These are phyloP conservation scores for human (Homo sapiens) DNA, from an alignment of 2,113 vertebrate species.

Conservation along the genomic window GRCh38 chr5:71012501-71013000, in stretches of 20 bases:
- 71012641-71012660: neutral
- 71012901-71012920: constrained; percentile 46
- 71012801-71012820: rapidly evolving
- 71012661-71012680: constrained; percentile 47
- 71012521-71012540: constrained; percentile 61
- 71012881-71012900: neutral
- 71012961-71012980: neutral
- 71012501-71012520: constrained; percentile 62
- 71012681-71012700: neutral
- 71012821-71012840: neutral
- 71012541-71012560: neutral
- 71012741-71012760: constrained; percentile 52
- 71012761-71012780: constrained; percentile 2
- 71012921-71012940: neutral
- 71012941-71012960: too few species aligned
- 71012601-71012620: constrained; percentile 52
- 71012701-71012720: neutral
- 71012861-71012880: neutral
- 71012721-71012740: constrained; percentile 32
- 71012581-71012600: neutral
- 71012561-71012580: neutral
- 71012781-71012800: neutral
- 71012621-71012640: constrained; percentile 52
- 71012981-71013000: neutral
- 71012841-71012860: neutral